Base-by-base conservation (phyloP, 2,888 invertebrate species). In the Diabrotica balteata region DNA sequence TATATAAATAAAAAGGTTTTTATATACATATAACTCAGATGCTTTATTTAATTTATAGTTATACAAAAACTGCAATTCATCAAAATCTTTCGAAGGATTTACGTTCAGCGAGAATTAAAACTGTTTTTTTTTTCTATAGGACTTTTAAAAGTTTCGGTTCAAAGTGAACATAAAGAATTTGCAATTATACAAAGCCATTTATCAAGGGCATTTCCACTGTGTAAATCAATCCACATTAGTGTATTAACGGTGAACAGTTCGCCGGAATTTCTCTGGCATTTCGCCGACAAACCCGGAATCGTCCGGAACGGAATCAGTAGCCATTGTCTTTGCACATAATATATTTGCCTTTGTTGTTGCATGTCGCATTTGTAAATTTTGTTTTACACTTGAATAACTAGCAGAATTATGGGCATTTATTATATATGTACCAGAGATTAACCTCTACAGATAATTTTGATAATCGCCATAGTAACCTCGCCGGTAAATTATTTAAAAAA, bases 221-320 rank as follows among this genome's bases (percentile, higher is more conserved):
- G 80, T 82, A 82, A 82, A 82, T 82, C 82, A 83, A 82, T 82
- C 82, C 80, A 79, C 78, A 80, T 83, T 83, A 81, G 80, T 78
- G 79, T 79, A 79, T 82, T 82, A 79, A 80, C 79, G 79, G 81
- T 76, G 79, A 79, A 77, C 78, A 79, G 72, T 66, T 78, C 76
- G 75, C 78, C 77, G 82, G 82, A 81, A 82, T 82, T 80, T 78
- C 76, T 73, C 78, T 77, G 82, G 82, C 81, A 82, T 82, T 80
- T 78, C 63, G 57, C 72, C 76, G 78, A 76, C 76, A 76, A 75
- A 75, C 75, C 76, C 72, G 77, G 75, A 77, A 76, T 76, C 73
- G 78, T 77, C 75, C 76, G 76, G 79, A 76, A 79, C 77, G 69
- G 75, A 77, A 77, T 79, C 76, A 72, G 75, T 72, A 72, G 72